Percentiles rank a stretch among this genome's conserved stretches.
These are phyloP conservation scores for Lasaia peninsularis DNA, from an alignment of 1,140 invertebrate species.

Conservation along the genomic window DNA sequence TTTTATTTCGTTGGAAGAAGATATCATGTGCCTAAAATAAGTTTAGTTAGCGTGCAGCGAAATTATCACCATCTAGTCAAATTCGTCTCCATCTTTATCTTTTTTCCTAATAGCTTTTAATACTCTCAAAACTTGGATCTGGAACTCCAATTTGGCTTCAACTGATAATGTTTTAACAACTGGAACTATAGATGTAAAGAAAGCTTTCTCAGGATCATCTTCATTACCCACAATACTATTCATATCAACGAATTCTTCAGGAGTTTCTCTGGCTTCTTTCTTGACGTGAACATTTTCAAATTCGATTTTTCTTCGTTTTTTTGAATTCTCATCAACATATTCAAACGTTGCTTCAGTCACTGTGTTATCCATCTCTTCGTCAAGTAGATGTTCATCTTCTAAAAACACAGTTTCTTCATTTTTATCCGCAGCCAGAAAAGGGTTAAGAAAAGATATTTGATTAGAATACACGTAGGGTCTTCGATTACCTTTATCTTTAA, in stretches of 20 bases:
- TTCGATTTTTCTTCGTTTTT: constrained; percentile 32
- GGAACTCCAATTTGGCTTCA: constrained; percentile 42
- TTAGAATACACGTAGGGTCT: constrained; percentile 38
- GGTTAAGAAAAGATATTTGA: constrained; percentile 35
- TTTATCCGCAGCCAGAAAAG: constrained; percentile 19
- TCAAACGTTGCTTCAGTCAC: constrained; percentile 34
- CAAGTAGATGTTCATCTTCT: constrained; percentile 24
- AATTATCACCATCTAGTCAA: background rate
- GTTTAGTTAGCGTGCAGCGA: too few relatives aligned
- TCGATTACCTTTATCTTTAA: constrained; percentile 17
- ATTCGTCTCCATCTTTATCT: constrained; percentile 21
- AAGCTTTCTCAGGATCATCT: constrained; percentile 44
- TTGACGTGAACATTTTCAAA: background rate
- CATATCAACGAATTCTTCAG: constrained; percentile 8
- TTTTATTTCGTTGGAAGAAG: too few relatives aligned
- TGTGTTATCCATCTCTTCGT: constrained; percentile 27
- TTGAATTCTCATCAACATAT: constrained; percentile 24
- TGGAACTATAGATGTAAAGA: constrained; percentile 47
- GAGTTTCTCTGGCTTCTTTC: constrained; percentile 22
- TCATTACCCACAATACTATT: constrained; percentile 30
- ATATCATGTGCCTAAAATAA: too few relatives aligned
- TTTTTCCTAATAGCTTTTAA: constrained; percentile 33
- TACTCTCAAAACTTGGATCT: constrained; percentile 41
- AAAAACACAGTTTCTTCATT: constrained; percentile 18
- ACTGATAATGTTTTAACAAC: constrained; percentile 38